Evolutionary conservation across 1,140 invertebrate species (phyloP).

Genomic region (Trachelipus rathkii): DNA sequence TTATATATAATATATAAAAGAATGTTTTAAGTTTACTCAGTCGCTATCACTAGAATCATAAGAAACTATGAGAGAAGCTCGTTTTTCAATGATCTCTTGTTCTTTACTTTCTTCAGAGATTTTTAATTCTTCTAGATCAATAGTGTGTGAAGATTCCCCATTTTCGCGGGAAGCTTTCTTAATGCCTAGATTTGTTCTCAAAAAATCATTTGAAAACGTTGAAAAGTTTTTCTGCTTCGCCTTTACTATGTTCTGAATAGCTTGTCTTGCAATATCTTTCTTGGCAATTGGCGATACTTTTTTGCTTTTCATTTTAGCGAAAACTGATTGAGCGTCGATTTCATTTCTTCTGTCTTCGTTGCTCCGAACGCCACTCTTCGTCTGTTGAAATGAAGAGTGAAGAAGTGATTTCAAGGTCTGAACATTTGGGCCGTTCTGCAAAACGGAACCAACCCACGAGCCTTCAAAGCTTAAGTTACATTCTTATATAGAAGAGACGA

Average conservation of each 20-base stretch:
- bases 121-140: too few species aligned
- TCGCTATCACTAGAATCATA: background rate
- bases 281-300: slow-evolving; percentile 26
- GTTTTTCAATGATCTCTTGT: too few species aligned
- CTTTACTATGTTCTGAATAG: slow-evolving; percentile 24
- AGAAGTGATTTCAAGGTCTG: too few species aligned
- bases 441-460: too few species aligned
- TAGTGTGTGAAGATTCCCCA: too few species aligned
- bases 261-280: slow-evolving; percentile 39
- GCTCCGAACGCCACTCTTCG: background rate
- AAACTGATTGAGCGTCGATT: slow-evolving; percentile 38
- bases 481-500: too few species aligned
- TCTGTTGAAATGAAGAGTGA: background rate
- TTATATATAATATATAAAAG: too few species aligned
- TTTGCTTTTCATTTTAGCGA: slow-evolving; percentile 34
- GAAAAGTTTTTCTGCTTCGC: slow-evolving; percentile 17
- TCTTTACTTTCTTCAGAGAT: too few species aligned
- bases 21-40: background rate
- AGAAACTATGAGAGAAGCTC: background rate
- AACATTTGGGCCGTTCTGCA: too few species aligned
- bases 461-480: too few species aligned
- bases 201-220: slow-evolving; percentile 24
- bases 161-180: background rate
- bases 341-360: slow-evolving; percentile 23
- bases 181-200: background rate